These are phyloP conservation scores for Podarcis siculus DNA, from an alignment of 2,797 vertebrate genomes.

Conservation along the genomic window DNA sequence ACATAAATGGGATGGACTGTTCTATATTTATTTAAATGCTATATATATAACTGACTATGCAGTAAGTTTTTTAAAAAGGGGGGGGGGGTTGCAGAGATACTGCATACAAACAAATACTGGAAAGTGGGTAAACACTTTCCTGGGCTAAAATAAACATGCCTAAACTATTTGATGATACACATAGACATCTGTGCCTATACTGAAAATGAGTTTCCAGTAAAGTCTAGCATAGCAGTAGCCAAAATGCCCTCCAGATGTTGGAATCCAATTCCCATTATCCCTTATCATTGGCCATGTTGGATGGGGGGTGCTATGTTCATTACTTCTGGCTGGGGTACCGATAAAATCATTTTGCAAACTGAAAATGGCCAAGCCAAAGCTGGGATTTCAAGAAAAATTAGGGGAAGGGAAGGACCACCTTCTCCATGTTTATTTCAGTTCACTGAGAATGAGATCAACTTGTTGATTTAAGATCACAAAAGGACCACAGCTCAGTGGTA, in stretches of 20 bases:
- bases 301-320: too few relatives aligned
- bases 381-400: background rate
- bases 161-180: background rate
- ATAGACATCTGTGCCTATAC: background rate
- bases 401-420: too few relatives aligned
- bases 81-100: background rate
- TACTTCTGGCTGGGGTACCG: background rate
- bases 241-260: too few relatives aligned
- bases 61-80: background rate
- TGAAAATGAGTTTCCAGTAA: background rate
- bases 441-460: background rate
- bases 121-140: background rate
- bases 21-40: background rate
- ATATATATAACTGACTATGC: background rate
- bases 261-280: too few relatives aligned
- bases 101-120: background rate
- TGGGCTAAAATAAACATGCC: background rate
- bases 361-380: background rate
- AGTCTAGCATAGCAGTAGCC: background rate
- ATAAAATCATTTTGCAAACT: background rate
- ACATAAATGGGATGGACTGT: background rate
- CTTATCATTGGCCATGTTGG: too few relatives aligned
- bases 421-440: background rate
- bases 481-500: too few relatives aligned
- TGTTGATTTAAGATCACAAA: conserved; percentile 1